Evolutionary conservation across 2,113 vertebrate genomes (phyloP).

Genomic region (Leucopternis melanops): DNA sequence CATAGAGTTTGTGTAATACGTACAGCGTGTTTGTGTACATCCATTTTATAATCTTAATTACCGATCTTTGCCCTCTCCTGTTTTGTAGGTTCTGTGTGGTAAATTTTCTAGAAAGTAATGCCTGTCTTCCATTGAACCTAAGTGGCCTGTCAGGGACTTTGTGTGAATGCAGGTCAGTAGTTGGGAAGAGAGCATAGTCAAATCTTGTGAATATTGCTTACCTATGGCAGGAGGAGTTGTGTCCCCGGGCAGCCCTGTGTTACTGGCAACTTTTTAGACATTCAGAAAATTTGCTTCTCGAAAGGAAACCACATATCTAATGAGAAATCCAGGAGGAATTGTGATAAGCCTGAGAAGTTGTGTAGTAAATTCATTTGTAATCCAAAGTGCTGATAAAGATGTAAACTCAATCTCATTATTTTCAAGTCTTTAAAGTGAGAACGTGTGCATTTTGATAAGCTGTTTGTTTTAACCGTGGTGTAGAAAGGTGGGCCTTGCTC

Average conservation of each 20-base stretch:
- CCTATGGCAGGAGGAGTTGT: background rate
- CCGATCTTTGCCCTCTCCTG: background rate
- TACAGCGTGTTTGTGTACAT: no score
- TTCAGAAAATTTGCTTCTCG: background rate
- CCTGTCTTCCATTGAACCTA: background rate
- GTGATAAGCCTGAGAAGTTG: background rate
- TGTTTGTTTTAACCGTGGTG: background rate
- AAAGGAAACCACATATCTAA: background rate
- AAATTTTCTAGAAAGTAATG: background rate
- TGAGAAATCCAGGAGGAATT: background rate
- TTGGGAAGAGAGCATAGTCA: background rate
- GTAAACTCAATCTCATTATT: background rate
- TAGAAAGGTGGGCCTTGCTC: background rate
- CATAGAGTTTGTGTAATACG: background rate
- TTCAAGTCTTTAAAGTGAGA: background rate
- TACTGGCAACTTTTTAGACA: background rate
- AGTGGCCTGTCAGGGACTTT: background rate
- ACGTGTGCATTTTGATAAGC: background rate
- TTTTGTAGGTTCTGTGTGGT: background rate
- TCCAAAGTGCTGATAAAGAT: background rate
- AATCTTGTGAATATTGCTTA: no score
- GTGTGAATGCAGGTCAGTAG: background rate
- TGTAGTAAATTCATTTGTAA: background rate
- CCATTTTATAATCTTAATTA: background rate
- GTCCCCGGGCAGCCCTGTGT: background rate